phyloP scores from a whole-genome alignment of 1,140 invertebrate genomes.

The Drosophila nigrodunni region DNA sequence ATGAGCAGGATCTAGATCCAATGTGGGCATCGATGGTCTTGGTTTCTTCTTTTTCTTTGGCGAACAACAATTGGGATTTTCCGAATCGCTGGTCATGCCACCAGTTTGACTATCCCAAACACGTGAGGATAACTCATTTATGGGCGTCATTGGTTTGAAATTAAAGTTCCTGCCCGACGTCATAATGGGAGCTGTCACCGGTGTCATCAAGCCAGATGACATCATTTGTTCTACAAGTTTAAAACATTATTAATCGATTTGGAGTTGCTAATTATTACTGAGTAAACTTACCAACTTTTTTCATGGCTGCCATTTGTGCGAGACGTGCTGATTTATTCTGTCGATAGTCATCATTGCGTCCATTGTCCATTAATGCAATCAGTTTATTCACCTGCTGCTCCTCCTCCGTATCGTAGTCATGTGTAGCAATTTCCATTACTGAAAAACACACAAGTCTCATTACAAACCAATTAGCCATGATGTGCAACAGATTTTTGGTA shows the following conservation, averaged over 20 bases:
- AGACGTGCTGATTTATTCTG: constrained; percentile 63
- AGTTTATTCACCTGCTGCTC: constrained; percentile 85
- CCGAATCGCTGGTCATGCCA: constrained; percentile 28
- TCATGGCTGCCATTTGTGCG: constrained; percentile 66
- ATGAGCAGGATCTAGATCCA: constrained; percentile 72
- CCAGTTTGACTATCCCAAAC: constrained; percentile 62
- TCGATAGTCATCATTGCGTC: constrained; percentile 87
- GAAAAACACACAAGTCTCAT: constrained; percentile 45
- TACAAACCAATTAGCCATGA: neutral
- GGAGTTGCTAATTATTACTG: too few relatives aligned
- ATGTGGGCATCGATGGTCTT: constrained; percentile 44
- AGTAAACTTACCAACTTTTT: constrained; percentile 67
- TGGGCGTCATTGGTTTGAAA: constrained; percentile 72
- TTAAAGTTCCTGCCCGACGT: constrained; percentile 35
- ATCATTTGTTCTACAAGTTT: constrained; percentile 78
- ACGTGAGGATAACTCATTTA: constrained; percentile 67
- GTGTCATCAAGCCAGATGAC: constrained; percentile 57
- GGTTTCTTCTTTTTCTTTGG: constrained; percentile 70
- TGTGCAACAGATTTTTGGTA: neutral
- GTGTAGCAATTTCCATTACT: constrained; percentile 94
- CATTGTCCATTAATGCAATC: constrained; percentile 89
- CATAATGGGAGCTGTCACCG: constrained; percentile 85
- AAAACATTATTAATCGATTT: too few relatives aligned
- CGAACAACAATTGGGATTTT: constrained; percentile 55
- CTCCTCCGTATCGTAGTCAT: constrained; percentile 88